Conservation (phyloP, 37 sponge, comb jelly and placozoan genomes). For the Halichondria panicea region DNA sequence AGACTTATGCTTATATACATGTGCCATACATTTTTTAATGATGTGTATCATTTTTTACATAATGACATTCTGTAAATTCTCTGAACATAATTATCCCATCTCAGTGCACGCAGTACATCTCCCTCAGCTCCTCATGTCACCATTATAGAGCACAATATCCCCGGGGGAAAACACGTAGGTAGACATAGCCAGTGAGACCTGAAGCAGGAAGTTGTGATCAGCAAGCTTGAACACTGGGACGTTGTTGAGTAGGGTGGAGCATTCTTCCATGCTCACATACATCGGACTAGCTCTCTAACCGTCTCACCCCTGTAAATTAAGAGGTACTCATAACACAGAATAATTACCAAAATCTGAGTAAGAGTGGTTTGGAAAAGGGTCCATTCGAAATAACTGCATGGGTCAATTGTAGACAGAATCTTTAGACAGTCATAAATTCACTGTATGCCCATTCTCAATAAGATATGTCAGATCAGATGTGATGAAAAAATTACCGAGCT, state of each 20-base stretch:
- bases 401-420: no score
- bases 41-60: no score
- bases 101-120: slow-evolving; percentile 74
- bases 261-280: slow-evolving; percentile 58
- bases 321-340: not conserved
- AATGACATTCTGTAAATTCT: no score
- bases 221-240: slow-evolving; percentile 41
- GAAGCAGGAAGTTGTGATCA: slow-evolving; percentile 39
- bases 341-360: no score
- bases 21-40: no score
- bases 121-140: slow-evolving; percentile 81
- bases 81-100: no score
- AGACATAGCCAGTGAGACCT: slow-evolving; percentile 41
- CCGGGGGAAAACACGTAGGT: slow-evolving; percentile 68
- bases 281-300: slow-evolving; percentile 35
- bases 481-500: no score
- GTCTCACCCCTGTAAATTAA: slow-evolving; percentile 55
- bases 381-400: no score
- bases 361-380: not conserved
- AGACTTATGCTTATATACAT: no score
- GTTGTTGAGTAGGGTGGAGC: slow-evolving; percentile 20
- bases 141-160: slow-evolving; percentile 65
- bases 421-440: no score
- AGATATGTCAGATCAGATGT: no score
- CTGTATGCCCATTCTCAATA: no score